phyloP scores from a whole-genome alignment of 2,797 vertebrate genomes.

The Limosa lapponica region DNA sequence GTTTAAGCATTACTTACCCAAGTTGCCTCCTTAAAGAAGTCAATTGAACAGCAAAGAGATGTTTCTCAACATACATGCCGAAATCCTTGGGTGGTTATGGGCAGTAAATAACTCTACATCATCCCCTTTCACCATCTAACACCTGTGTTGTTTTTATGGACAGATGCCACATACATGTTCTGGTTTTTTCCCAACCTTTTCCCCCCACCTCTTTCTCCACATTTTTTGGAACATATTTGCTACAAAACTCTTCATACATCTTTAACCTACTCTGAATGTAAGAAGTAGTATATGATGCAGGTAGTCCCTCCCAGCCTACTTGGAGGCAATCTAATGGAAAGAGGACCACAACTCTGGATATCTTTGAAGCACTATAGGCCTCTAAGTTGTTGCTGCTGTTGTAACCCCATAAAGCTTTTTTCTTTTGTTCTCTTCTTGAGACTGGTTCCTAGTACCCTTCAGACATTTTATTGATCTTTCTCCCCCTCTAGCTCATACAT shows the following conservation, averaged over 20 bases:
- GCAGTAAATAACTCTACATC: background rate
- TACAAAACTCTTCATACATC: background rate
- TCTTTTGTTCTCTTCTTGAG: slow-evolving; percentile 74
- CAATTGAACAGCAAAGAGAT: background rate
- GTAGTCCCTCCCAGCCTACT: slow-evolving; percentile 4
- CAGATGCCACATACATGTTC: background rate
- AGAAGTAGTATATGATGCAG: background rate
- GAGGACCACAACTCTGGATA: background rate
- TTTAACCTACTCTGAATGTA: background rate
- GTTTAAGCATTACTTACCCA: background rate
- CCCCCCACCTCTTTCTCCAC: background rate
- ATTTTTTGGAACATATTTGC: background rate
- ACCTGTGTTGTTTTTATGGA: slow-evolving; percentile 15
- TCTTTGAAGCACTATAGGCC: slow-evolving; percentile 22
- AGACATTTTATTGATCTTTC: slow-evolving; percentile 83
- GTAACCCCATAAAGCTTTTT: slow-evolving; percentile 58
- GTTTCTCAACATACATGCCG: background rate
- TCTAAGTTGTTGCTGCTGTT: slow-evolving; percentile 6
- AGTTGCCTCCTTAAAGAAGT: background rate
- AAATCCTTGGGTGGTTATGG: background rate
- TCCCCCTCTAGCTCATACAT: slow-evolving; percentile 80
- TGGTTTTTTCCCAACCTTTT: background rate
- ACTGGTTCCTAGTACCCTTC: slow-evolving; percentile 74
- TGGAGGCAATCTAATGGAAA: background rate
- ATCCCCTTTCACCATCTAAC: background rate